Conservation (phyloP, 2,113 vertebrate genomes). For the Caracal caracal region DNA sequence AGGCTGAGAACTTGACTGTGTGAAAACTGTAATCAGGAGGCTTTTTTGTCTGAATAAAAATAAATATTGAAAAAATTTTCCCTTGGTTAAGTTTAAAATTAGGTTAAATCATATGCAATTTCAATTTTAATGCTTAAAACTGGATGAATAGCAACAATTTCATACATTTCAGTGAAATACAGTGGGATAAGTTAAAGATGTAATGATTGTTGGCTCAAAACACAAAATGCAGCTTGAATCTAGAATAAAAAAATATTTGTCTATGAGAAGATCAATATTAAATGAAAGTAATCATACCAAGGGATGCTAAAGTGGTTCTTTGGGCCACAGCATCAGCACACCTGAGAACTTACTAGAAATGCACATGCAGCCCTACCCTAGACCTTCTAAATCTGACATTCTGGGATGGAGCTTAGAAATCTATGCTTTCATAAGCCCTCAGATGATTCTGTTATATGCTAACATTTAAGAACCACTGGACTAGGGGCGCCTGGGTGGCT, state of each 20-base stretch:
- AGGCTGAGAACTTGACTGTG: not conserved
- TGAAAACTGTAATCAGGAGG: not conserved
- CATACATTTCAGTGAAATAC: not conserved
- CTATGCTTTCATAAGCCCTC: not conserved
- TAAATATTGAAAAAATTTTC: not conserved
- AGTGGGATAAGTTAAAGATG: not conserved
- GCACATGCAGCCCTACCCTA: not conserved
- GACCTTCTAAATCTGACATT: not conserved
- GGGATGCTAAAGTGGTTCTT: not conserved
- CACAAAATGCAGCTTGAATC: not conserved
- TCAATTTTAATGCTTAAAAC: not conserved
- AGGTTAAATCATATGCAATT: not conserved
- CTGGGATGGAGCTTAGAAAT: not conserved
- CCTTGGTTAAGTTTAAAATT: not conserved
- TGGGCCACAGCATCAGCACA: not conserved
- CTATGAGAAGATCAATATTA: not conserved
- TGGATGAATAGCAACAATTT: not conserved
- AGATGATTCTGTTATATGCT: not conserved
- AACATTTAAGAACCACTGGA: not conserved
- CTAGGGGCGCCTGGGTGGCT: no score
- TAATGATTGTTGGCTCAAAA: not conserved
- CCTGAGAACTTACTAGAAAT: not conserved
- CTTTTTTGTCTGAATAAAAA: not conserved
- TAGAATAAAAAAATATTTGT: constrained; percentile 15
- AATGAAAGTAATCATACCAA: not conserved